Conservation (phyloP, 2,888 invertebrate species). For the Cotesia congregata region DNA sequence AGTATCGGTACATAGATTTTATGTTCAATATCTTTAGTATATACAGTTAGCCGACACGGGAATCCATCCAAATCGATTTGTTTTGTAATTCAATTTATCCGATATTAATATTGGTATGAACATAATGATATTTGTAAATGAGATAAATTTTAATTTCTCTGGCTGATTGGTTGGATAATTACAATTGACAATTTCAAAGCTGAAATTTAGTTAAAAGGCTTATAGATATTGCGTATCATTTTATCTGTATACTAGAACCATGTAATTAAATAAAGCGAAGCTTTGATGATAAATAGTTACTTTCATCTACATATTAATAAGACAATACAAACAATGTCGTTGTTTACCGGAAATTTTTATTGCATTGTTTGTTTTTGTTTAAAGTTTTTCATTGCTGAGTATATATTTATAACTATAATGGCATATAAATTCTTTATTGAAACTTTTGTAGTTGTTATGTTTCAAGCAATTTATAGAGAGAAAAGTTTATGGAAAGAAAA, state of each 20-base stretch:
- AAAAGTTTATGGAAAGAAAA: slow-evolving; percentile 26
- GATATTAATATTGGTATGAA: slow-evolving; percentile 12
- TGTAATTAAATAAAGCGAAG: background rate
- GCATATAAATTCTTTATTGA: slow-evolving; percentile 21
- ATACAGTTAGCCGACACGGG: slow-evolving; percentile 12
- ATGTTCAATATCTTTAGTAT: slow-evolving; percentile 10
- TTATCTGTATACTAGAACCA: background rate
- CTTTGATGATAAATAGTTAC: background rate
- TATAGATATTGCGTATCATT: too few relatives aligned
- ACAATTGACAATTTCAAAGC: background rate
- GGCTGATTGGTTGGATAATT: background rate
- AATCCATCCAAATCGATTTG: slow-evolving; percentile 17
- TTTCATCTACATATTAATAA: background rate
- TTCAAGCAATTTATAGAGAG: slow-evolving; percentile 16
- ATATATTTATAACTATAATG: background rate
- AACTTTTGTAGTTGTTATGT: background rate
- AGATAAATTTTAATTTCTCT: slow-evolving; percentile 20
- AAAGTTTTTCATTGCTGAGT: slow-evolving; percentile 10
- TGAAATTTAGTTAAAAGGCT: background rate
- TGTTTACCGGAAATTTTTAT: background rate
- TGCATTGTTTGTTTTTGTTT: background rate
- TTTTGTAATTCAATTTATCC: slow-evolving; percentile 19
- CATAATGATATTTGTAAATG: slow-evolving; percentile 7
- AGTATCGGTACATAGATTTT: slow-evolving; percentile 13
- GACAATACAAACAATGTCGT: background rate